Base-by-base conservation (phyloP, 2,888 invertebrate species). In the Blomia tropicalis region DNA sequence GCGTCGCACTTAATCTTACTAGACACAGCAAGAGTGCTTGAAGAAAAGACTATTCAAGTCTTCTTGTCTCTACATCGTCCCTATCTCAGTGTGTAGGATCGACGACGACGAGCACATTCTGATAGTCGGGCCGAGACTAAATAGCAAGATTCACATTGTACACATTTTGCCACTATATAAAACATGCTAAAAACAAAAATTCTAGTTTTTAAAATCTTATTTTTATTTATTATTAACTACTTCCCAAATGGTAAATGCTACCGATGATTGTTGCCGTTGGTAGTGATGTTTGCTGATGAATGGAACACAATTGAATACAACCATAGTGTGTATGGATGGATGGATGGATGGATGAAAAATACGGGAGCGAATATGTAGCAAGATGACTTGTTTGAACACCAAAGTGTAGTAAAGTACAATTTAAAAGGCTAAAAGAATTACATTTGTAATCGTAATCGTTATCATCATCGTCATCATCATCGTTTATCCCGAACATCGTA, bases 1-100 rank as follows among this genome's bases (percentile, higher is more conserved):
- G 51, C 51, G 51, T 47, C 51, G 51, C 51, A 47, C 51, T 47
- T 47, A 47, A 47, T 47, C 51, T 47, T 47, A 14, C 23, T n/a
- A 47, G 51, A 47, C 51, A n/a, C n/a, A 47, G 51, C 22, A 7
- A 7, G 7, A 27, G n/a, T n/a, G n/a, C n/a, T n/a, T n/a, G n/a
- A n/a, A n/a, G n/a, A n/a, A n/a, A n/a, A n/a, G n/a, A n/a, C n/a
- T n/a, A n/a, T n/a, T n/a, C n/a, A n/a, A n/a, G n/a, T n/a, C n/a
- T n/a, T n/a, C n/a, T n/a, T n/a, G n/a, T n/a, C n/a, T n/a, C n/a
- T n/a, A n/a, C n/a, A n/a, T n/a, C n/a, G n/a, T n/a, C n/a, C n/a
- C n/a, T n/a, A n/a, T n/a, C n/a, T n/a, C n/a, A n/a, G n/a, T n/a
- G n/a, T n/a, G n/a, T n/a, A n/a, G n/a, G n/a, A n/a, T n/a, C n/a